phyloP scores from a whole-genome alignment of 2,888 invertebrate genomes.

The Habrosyne pyritoides region DNA sequence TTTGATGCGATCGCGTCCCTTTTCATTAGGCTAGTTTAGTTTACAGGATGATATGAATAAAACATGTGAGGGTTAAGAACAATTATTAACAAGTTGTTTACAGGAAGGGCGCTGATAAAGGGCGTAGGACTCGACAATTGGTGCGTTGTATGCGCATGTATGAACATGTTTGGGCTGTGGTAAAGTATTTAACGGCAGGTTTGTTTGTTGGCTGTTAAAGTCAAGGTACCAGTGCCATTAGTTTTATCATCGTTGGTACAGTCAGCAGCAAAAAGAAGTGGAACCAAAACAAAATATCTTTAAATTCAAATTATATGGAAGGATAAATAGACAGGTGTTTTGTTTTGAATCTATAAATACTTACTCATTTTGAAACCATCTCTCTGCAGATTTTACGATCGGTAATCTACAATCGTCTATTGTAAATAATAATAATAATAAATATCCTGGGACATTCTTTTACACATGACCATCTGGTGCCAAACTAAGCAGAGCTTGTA shows the following conservation, averaged over 20 bases:
- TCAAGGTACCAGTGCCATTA: not conserved
- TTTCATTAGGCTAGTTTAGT: conserved; percentile 70
- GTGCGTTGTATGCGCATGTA: not conserved
- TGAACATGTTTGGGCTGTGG: not conserved
- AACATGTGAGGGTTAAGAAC: conserved; percentile 62
- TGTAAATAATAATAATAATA: too few relatives aligned
- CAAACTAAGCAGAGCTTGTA: too few relatives aligned
- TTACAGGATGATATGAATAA: conserved; percentile 67
- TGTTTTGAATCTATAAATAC: too few relatives aligned
- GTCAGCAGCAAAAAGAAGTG: too few relatives aligned
- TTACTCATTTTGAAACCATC: too few relatives aligned
- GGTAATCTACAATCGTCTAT: too few relatives aligned
- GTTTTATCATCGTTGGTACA: not conserved
- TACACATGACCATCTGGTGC: too few relatives aligned
- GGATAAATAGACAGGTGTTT: too few relatives aligned
- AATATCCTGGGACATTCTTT: too few relatives aligned
- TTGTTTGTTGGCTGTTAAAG: not conserved
- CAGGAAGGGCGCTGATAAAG: conserved; percentile 40
- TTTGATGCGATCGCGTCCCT: conserved; percentile 51
- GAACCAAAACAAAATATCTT: too few relatives aligned
- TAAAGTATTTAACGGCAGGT: not conserved
- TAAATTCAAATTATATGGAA: too few relatives aligned
- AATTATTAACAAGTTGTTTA: conserved; percentile 78
- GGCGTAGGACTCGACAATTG: conserved; percentile 14
- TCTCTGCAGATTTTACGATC: too few relatives aligned